phyloP scores from a whole-genome alignment of 2,888 invertebrate genomes.

The Steromphala cineraria region DNA sequence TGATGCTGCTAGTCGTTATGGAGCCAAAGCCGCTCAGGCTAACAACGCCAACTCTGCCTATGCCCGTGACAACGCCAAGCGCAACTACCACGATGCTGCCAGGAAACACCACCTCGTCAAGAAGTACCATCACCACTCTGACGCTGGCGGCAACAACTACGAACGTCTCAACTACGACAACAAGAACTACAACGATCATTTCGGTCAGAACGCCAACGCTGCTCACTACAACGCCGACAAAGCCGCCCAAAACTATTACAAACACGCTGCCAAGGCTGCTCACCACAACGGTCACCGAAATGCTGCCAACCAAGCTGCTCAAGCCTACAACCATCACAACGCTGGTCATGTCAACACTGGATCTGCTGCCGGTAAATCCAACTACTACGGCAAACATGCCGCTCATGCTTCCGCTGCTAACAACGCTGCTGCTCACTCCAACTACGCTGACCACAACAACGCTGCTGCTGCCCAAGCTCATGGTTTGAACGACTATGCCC shows the following conservation, averaged over 20 bases:
- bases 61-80: not conserved
- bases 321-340: not conserved
- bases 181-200: constrained; percentile 14
- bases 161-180: constrained; percentile 7
- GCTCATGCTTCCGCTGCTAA: not conserved
- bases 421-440: not conserved
- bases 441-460: not conserved
- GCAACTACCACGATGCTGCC: constrained; percentile 2
- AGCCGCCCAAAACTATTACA: not conserved
- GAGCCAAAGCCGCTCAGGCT: not conserved
- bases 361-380: not conserved
- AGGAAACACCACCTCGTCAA: constrained; percentile 14
- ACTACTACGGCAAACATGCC: not conserved
- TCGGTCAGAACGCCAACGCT: not conserved
- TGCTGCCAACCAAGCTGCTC: not conserved
- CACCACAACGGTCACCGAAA: not conserved
- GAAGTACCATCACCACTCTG: constrained; percentile 13
- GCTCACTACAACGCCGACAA: not conserved
- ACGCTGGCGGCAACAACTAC: constrained; percentile 22
- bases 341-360: not conserved
- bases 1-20: constrained; percentile 1
- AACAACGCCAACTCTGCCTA: not conserved
- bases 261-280: not conserved
- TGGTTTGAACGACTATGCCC: not conserved
- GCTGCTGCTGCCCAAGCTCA: not conserved